Evolutionary conservation across 2,113 vertebrate species (phyloP), one percentile per base, ranked within the genome.

Genomic region (Galeopterus variegatus): DNA sequence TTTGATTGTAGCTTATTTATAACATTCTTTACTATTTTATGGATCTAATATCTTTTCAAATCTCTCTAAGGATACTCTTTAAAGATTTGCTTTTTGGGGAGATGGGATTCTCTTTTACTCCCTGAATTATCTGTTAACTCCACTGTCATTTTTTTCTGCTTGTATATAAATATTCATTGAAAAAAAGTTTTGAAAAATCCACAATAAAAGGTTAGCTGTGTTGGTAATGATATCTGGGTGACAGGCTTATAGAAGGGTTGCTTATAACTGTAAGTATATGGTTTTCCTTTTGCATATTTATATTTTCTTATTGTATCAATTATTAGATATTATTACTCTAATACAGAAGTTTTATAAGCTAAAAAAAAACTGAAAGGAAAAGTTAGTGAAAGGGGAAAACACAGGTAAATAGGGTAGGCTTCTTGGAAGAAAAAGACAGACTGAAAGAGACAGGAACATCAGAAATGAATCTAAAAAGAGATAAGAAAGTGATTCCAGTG

Each of bases 21-120:
- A 89, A 65, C 18, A 90, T 65, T 64, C 24, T 31, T 86, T 82
- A 90, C 86, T 96, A 76, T 90, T 88, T 94, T 70, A 82, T 93
- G 45, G 15, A n/a, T 75, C 13, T 82, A 81, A 69, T 94, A 81
- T 52, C 17, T 70, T 92, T 85, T 93, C 45, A 70, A 70, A 69
- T 82, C 50, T 86, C 79, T 84, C 36, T 64, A 70, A 86, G 89
- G 2, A 85, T 48, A 90, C 21, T 89, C 17, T 79, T 95, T 54
- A 24, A 31, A 52, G 15, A 86, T 73, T 67, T 92, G 14, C 5
- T 54, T 80, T 91, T 83, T 56, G 52, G 41, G 41, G 41, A 41
- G 41, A 77, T 60, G 73, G 1, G 31, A 17, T 70, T 94, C 8
- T 79, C 13, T 77, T 84, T 94, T 88, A 62, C n/a, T 77, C 23